A percentile compares a stretch with the other conserved stretches of the same genome.
phyloP scores from a whole-genome alignment of 2,113 vertebrate species.

The Zosterops hypoxanthus region DNA sequence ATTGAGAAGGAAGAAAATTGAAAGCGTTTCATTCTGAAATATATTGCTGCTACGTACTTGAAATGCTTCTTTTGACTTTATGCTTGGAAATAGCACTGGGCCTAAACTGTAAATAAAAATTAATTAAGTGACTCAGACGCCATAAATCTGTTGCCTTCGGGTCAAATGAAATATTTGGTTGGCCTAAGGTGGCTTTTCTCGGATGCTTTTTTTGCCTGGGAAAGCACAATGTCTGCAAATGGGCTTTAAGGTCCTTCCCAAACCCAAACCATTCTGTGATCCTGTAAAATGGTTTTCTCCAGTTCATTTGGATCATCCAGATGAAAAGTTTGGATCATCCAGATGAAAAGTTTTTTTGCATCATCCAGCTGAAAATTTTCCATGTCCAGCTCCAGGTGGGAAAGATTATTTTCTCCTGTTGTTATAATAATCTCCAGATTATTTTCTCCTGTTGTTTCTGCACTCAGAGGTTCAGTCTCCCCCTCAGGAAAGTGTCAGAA shows the following conservation, averaged over 20 bases:
- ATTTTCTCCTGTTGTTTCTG: not conserved
- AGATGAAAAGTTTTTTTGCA: not conserved
- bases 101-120: slow-evolving; percentile 27
- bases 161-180: not conserved
- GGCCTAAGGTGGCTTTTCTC: not conserved
- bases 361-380: not conserved
- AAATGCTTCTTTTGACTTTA: not conserved
- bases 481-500: not conserved
- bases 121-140: slow-evolving; percentile 5
- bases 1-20: not conserved
- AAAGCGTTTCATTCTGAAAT: not conserved
- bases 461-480: not conserved
- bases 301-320: not conserved
- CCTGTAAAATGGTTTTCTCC: not conserved
- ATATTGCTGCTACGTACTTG: not conserved
- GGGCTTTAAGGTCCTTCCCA: not conserved
- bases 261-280: not conserved
- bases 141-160: not conserved
- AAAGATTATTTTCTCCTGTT: not conserved
- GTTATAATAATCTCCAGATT: not conserved
- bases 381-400: not conserved
- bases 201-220: not conserved
- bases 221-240: not conserved
- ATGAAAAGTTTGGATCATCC: not conserved
- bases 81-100: not conserved